Conservation (phyloP, 1,140 invertebrate species). For the Sycophila sp. region DNA sequence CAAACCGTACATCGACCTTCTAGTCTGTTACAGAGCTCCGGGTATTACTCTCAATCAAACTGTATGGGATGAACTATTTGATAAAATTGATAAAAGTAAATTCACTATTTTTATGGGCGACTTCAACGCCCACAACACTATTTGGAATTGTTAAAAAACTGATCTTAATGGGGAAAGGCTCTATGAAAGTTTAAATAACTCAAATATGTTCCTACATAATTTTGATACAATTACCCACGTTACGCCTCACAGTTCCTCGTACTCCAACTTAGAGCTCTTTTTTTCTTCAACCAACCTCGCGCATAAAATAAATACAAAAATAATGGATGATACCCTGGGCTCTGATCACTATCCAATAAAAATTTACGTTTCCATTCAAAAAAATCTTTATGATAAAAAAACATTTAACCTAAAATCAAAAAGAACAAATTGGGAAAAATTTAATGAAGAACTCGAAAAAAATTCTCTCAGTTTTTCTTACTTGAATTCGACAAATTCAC, state of each 20-base stretch:
- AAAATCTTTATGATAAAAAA: not conserved
- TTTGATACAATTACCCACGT: not conserved
- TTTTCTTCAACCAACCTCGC: not conserved
- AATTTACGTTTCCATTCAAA: not conserved
- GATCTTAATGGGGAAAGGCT: not conserved
- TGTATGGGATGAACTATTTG: slow-evolving; percentile 9
- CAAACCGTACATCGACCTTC: not conserved
- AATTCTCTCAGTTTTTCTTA: no score
- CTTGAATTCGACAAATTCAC: not conserved
- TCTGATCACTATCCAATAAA: slow-evolving; percentile 9
- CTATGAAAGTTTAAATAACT: not conserved
- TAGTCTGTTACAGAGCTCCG: slow-evolving; percentile 3
- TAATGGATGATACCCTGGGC: not conserved
- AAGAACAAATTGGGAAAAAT: not conserved
- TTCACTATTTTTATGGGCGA: not conserved
- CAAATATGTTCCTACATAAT: not conserved
- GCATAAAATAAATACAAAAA: not conserved
- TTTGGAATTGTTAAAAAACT: slow-evolving; percentile 16
- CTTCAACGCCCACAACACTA: slow-evolving; percentile 5
- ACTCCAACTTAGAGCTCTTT: not conserved
- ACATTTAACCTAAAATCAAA: not conserved
- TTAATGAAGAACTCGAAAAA: not conserved
- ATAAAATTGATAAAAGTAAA: not conserved
- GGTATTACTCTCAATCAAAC: not conserved
- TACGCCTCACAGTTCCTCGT: not conserved